Base-by-base conservation (phyloP, 1,140 invertebrate species). In the Drosophila eugracilis region DNA sequence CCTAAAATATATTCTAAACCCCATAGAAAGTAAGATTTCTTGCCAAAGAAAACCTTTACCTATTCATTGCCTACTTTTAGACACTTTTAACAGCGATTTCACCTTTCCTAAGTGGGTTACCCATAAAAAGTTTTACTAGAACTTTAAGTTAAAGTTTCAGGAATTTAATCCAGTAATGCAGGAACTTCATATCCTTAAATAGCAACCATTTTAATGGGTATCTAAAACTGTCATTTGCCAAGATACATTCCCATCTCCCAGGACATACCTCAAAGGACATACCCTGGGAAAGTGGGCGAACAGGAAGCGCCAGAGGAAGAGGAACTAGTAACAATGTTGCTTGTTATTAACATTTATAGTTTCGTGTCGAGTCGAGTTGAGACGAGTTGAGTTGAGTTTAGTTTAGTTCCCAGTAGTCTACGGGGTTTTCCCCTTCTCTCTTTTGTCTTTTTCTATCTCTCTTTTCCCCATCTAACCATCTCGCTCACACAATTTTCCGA, bases 311-410 rank as follows among this genome's bases (percentile, higher is more conserved):
- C 34, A 28, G 49, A 52, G 41, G 50, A 84, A 85, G 67, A 84
- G 65, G 55, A 62, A 54, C 81, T 77, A 65, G 54, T 77, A 81
- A 85, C 81, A 85, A 80, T 85, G 81, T 85, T 85, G 73, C 81
- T 81, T 60, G 81, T 85, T 85, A 86, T 86, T 86, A 86, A 86
- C 81, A 85, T 85, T 86, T 86, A 85, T 85, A 85, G 81, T 86
- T 84, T 84, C 77, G 73, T 86, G 81, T 81, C 59, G 81, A 85
- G 49, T 44, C 44, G 39, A 63, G 71, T 65, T 10, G 15, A 52
- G 36, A 34, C 28, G 32, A 14, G 21, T 65, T 6, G 15, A 52
- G 36, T 42, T 28, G 34, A 15, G 21, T 41, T 17, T 12, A 39
- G 39, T 44, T n/a, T n/a, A n/a, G n/a, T n/a, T n/a, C 52, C 42